A percentile compares a stretch with the other conserved stretches of the same genome.
Evolutionary conservation across 2,113 vertebrate species (phyloP).

Genomic region (Shinisaurus crocodilurus): DNA sequence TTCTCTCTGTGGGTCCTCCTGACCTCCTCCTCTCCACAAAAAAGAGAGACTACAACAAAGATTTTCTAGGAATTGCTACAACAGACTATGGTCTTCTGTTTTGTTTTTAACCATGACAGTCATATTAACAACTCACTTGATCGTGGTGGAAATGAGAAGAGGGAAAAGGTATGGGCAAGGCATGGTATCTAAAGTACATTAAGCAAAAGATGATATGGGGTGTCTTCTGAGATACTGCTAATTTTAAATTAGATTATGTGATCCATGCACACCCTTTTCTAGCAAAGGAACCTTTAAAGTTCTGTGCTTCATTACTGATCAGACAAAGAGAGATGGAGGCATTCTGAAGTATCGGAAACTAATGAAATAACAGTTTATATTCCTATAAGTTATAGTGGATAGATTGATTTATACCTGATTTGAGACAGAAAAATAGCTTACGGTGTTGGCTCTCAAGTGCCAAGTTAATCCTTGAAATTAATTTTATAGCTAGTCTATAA

Average conservation of each 20-base stretch:
- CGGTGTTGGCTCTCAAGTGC: conserved; percentile 26
- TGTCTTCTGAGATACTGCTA: background rate
- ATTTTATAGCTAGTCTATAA: conserved; percentile 62
- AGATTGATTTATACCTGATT: conserved; percentile 58
- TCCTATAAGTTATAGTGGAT: conserved; percentile 28
- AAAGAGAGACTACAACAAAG: no score
- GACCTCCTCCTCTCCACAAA: background rate
- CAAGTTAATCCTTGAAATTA: conserved; percentile 52
- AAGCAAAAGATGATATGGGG: background rate
- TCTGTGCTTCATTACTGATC: background rate
- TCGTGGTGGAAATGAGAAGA: background rate
- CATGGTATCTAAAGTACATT: background rate
- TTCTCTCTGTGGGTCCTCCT: background rate
- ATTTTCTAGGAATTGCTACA: no score
- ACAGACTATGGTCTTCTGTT: background rate
- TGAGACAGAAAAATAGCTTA: conserved; percentile 48
- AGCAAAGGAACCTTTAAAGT: background rate
- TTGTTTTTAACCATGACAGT: no score
- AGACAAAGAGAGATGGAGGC: background rate
- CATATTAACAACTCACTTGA: background rate
- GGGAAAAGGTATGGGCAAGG: background rate
- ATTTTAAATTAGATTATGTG: background rate
- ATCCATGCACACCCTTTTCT: conserved; percentile 15
- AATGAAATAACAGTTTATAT: background rate
- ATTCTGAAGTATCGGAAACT: background rate